Base-by-base conservation (phyloP, 1,140 invertebrate genomes). In the Eciton burchellii region DNA sequence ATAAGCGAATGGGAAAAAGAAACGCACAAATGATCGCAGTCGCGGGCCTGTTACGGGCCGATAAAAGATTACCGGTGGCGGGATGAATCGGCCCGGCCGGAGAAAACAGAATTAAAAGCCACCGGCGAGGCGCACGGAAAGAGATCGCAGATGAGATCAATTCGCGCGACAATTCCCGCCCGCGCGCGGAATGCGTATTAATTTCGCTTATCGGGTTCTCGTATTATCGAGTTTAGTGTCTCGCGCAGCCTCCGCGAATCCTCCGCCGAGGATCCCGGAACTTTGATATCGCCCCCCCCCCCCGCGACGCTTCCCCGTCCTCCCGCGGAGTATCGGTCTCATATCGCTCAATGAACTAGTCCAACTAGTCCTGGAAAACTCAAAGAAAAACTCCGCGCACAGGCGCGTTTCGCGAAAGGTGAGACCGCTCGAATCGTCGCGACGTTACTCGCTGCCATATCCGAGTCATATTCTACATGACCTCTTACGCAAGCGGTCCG, bases 71-170 rank as follows among this genome's bases (percentile, higher is more conserved):
- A 79, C 74, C 21, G 74, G 49, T 35, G 21, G 60, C 47, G 1
- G 74, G 63, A 77, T 79, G 74, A 79, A 63, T 68, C 49, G 56
- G 63, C 74, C 62, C 47, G 63, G 19, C 62, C 47, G 63, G 19
- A 54, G 63, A 68, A 77, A 77, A 70, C 16, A 70, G 52, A 79
- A 79, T 79, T 79, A 70, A 79, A 79, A 79, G 24, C 14, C 41
- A 70, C 63, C n/a, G 49, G 68, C 49, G 63, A 79, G 68, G 56
- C 68, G 74, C 26, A 62, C 68, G 74, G 26, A 62, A 62, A 68
- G 47, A 68, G 68, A 79, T 79, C 56, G 74, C 49, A 79, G 63
- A 79, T 79, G 74, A 79, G 68, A 79, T 79, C 74, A 79, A 79
- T 79, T 79, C 63, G 35, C 19, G 74, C 74, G 63, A 63, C 29